phyloP scores from a whole-genome alignment of 2,113 vertebrate genomes.

The Odocoileus hemionus region DNA sequence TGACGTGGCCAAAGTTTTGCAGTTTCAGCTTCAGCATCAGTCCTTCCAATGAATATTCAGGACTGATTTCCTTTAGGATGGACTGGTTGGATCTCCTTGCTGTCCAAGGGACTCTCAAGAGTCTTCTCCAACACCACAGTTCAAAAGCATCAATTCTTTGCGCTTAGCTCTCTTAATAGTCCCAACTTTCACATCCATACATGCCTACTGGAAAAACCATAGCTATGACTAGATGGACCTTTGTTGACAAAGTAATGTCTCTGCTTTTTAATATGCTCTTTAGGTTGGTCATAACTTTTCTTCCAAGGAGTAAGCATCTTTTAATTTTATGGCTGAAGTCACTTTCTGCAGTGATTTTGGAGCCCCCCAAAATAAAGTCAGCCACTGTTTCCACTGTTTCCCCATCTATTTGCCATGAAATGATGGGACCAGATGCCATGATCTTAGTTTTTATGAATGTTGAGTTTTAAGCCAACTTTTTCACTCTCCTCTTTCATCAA shows the following conservation, averaged over 20 bases:
- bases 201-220: not conserved
- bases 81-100: not conserved
- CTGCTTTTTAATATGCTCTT: not conserved
- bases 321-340: not conserved
- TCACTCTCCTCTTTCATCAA: not conserved
- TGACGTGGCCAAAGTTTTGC: not conserved
- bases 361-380: accelerated
- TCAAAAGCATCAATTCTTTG: not conserved
- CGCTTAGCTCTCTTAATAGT: not conserved
- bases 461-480: not conserved
- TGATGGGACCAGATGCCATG: not conserved
- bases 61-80: not conserved
- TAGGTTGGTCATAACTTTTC: not conserved
- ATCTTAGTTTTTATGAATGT: not conserved
- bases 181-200: not conserved
- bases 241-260: not conserved
- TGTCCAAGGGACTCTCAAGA: not conserved
- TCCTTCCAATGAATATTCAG: not conserved
- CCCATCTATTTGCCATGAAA: not conserved
- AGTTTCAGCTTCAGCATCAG: not conserved
- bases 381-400: not conserved
- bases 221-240: not conserved
- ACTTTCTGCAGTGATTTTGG: not conserved
- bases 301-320: not conserved
- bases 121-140: not conserved